Evolutionary conservation across 1,140 invertebrate species (phyloP).

Genomic region (Ditylenchus dipsaci): DNA sequence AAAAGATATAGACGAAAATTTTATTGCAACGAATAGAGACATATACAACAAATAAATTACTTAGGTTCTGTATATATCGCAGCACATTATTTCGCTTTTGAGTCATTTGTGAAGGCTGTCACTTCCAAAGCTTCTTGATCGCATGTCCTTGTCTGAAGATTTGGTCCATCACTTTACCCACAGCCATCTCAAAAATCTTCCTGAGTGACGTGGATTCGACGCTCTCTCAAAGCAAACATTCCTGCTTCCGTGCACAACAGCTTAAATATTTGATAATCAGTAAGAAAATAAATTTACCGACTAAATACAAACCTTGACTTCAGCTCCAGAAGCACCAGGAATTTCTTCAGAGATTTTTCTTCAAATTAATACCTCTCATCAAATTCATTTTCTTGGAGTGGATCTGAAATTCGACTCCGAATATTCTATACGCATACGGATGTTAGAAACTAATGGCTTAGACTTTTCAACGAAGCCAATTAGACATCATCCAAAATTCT

Average conservation of each 20-base stretch:
- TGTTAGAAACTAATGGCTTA: too few species aligned
- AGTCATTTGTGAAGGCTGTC: conserved; percentile 58
- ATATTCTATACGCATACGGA: too few species aligned
- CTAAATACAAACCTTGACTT: conserved; percentile 86
- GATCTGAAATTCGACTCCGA: too few species aligned
- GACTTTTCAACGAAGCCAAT: too few species aligned
- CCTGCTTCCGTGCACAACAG: conserved; percentile 97
- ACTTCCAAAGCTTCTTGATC: conserved; percentile 99
- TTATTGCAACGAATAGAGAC: too few species aligned
- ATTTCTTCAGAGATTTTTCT: conserved; percentile 98
- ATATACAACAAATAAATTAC: too few species aligned
- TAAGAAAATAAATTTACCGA: too few species aligned
- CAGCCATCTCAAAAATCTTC: conserved; percentile 99
- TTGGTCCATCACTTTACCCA: conserved; percentile 98
- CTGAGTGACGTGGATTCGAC: conserved; percentile 96
- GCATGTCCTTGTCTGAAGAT: conserved; percentile 99
- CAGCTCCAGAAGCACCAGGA: conserved; percentile 97
- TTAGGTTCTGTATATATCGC: too few species aligned
- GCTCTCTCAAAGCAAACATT: conserved; percentile 96
- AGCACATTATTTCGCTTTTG: too few species aligned
- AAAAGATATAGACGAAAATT: too few species aligned
- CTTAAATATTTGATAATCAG: conserved; percentile 59
- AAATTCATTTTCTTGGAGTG: conserved; percentile 99
- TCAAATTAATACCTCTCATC: conserved; percentile 92
- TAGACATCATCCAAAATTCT: too few species aligned